phyloP scores from a whole-genome alignment of 2,797 vertebrate species.

The Varecia variegata region DNA sequence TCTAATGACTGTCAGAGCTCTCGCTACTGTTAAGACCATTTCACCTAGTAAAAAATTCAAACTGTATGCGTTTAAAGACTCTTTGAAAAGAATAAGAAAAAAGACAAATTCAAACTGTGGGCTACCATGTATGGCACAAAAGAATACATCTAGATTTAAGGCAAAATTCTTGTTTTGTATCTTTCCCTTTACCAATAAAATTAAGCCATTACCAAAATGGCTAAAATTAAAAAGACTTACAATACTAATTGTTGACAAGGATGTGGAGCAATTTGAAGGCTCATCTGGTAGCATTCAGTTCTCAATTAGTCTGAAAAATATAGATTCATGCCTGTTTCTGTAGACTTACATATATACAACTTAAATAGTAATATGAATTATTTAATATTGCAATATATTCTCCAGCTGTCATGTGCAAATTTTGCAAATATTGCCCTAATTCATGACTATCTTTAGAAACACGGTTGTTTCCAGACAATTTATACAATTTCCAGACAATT shows the following conservation, averaged over 20 bases:
- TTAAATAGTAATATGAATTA: background rate
- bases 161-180: background rate
- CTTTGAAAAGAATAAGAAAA: too few relatives aligned
- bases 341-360: background rate
- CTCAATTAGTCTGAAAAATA: background rate
- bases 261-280: background rate
- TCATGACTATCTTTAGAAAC: conserved; percentile 20
- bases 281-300: background rate
- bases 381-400: background rate
- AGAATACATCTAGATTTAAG: background rate
- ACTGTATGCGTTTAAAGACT: background rate
- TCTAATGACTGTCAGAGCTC: background rate
- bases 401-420: background rate
- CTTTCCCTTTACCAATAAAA: background rate
- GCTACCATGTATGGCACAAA: background rate
- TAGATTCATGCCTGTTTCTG: background rate
- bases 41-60: background rate
- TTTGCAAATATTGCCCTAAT: background rate
- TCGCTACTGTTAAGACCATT: background rate
- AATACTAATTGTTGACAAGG: background rate
- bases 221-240: background rate
- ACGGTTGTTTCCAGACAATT: background rate
- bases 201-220: background rate
- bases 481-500: background rate
- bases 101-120: background rate